A percentile compares a stretch with the other conserved stretches of the same genome.
Conservation (phyloP, 1,140 invertebrate genomes). For the Pseudomyrmex sp. region DNA sequence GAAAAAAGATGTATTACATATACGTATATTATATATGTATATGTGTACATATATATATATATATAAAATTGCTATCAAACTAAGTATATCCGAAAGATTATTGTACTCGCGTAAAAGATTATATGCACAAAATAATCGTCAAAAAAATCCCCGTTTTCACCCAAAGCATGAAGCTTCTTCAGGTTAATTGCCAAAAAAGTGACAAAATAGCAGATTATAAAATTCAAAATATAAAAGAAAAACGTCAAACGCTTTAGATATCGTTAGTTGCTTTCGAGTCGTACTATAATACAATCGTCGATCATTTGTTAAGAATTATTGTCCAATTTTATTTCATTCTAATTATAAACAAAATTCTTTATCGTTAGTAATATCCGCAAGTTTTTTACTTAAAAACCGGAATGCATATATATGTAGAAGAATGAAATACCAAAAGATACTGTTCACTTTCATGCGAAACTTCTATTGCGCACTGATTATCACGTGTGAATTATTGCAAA, state of each 20-base stretch:
- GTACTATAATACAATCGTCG: slow-evolving; percentile 14
- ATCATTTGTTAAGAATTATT: slow-evolving; percentile 25
- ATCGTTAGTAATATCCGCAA: slow-evolving; percentile 28
- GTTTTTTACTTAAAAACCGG: slow-evolving; percentile 16
- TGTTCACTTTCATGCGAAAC: slow-evolving; percentile 20
- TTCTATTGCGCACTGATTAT: not conserved
- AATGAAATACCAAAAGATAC: slow-evolving; percentile 59
- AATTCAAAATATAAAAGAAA: slow-evolving; percentile 39
- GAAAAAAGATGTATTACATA: slow-evolving; percentile 1
- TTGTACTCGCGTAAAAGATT: slow-evolving; percentile 43
- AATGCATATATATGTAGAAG: slow-evolving; percentile 51
- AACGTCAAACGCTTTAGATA: slow-evolving; percentile 9
- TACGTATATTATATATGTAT: too few relatives aligned
- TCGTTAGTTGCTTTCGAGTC: slow-evolving; percentile 51
- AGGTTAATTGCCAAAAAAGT: slow-evolving; percentile 65
- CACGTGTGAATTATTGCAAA: not conserved
- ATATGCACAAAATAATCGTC: not conserved
- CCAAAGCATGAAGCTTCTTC: slow-evolving; percentile 67
- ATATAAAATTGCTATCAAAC: slow-evolving; percentile 41
- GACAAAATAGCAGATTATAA: slow-evolving; percentile 33
- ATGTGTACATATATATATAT: not conserved
- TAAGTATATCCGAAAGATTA: slow-evolving; percentile 23
- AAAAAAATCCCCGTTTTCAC: slow-evolving; percentile 47
- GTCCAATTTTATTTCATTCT: slow-evolving; percentile 13
- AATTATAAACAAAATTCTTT: slow-evolving; percentile 9